Percentiles rank a stretch among this genome's conserved stretches.
Evolutionary conservation across 2,797 vertebrate genomes (phyloP).

Genomic region (Hapalemur alaotrensis): DNA sequence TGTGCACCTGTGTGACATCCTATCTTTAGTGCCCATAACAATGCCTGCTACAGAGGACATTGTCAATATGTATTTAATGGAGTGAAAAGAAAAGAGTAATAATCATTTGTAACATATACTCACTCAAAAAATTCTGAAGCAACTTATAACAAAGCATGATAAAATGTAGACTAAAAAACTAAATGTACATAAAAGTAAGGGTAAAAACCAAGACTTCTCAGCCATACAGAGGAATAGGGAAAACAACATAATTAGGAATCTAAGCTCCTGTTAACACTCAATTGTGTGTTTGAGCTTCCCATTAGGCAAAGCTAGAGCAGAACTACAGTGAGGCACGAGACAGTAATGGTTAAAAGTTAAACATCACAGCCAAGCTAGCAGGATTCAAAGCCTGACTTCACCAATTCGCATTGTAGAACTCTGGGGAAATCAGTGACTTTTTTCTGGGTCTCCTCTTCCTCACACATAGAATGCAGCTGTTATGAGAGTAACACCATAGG

Average conservation of each 20-base stretch:
- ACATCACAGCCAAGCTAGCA: background rate
- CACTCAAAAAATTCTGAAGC: background rate
- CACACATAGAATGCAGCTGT: background rate
- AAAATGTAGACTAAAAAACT: background rate
- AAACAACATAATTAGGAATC: background rate
- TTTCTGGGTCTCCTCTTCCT: background rate
- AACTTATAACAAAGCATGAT: background rate
- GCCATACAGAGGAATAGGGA: background rate
- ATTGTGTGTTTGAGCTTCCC: fast-evolving
- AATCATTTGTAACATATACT: background rate
- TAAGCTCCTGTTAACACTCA: background rate
- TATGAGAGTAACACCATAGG: background rate
- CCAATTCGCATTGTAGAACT: background rate
- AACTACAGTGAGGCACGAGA: background rate
- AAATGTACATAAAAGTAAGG: background rate
- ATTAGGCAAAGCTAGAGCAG: background rate
- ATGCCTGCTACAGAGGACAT: fast-evolving
- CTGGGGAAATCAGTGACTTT: background rate
- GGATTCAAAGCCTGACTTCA: background rate
- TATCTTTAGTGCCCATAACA: no score
- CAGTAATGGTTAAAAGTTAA: no score
- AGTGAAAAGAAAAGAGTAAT: background rate
- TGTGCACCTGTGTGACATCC: fast-evolving
- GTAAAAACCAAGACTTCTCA: background rate
- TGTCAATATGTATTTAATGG: background rate